Conservation (phyloP, 2,888 invertebrate genomes). For the Epinotia nisella region DNA sequence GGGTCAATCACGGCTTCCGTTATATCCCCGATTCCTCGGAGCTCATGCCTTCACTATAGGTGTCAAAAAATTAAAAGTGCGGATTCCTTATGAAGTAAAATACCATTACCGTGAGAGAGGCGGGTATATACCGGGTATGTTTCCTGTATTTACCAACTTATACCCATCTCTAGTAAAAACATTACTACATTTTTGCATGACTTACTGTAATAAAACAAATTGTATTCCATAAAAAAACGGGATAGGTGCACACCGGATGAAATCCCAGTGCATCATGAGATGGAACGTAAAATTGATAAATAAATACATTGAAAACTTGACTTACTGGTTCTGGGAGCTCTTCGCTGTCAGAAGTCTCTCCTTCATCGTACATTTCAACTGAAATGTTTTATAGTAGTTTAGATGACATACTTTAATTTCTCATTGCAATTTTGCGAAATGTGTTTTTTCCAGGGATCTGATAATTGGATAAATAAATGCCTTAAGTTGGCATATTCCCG, state of each 20-base stretch:
- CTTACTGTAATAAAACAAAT: not conserved
- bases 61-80: not conserved
- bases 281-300: not conserved
- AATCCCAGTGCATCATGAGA: not conserved
- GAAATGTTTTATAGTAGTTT: slow-evolving; percentile 16
- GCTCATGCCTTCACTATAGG: not conserved
- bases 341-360: not conserved
- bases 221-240: not conserved
- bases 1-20: too few relatives aligned
- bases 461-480: too few relatives aligned
- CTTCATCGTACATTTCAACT: slow-evolving; percentile 42
- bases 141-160: too few relatives aligned
- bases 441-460: not conserved
- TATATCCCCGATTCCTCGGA: not conserved
- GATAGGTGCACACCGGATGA: slow-evolving; percentile 5
- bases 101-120: too few relatives aligned
- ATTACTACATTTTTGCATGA: not conserved
- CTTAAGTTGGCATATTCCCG: too few relatives aligned
- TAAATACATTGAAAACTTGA: not conserved
- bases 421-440: not conserved
- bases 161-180: not conserved
- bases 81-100: not conserved
- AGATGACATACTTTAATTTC: too few relatives aligned
- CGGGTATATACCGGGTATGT: too few relatives aligned
- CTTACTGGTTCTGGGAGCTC: slow-evolving; percentile 11